Percentiles rank a stretch among this genome's conserved stretches.
Conservation (phyloP, 2,113 vertebrate genomes). For the Bambusicola thoracicus region DNA sequence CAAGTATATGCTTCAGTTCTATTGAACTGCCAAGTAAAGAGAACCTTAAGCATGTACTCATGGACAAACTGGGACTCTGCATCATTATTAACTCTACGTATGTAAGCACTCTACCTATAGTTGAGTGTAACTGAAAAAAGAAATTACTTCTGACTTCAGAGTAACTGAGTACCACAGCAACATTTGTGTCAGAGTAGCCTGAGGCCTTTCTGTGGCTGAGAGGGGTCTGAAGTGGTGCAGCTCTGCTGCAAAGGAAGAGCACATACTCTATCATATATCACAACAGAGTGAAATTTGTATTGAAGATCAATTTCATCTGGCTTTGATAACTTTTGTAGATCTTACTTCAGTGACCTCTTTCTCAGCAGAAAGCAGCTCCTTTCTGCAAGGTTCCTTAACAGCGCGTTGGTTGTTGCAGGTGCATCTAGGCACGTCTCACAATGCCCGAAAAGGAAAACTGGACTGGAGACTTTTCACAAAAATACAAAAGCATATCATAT, state of each 20-base stretch:
- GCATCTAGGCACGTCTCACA: not conserved
- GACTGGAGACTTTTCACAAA: not conserved
- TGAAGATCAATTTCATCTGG: not conserved
- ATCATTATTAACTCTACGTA: not conserved
- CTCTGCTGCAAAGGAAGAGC: not conserved
- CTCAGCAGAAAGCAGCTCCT: not conserved
- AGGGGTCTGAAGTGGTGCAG: not conserved
- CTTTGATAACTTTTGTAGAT: not conserved
- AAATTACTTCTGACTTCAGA: constrained; percentile 12
- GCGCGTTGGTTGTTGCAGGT: not conserved
- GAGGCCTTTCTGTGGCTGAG: not conserved
- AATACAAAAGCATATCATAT: not conserved
- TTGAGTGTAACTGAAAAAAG: not conserved
- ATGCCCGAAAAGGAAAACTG: not conserved
- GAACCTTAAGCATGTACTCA: not conserved
- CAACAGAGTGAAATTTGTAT: not conserved
- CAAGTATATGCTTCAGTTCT: not conserved
- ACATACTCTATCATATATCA: not conserved
- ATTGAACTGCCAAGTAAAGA: not conserved
- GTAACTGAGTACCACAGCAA: not conserved
- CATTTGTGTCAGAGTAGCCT: not conserved
- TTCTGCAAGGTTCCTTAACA: not conserved
- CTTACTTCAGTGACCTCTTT: not conserved
- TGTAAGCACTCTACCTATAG: not conserved
- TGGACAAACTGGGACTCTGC: not conserved